Base-by-base conservation (phyloP, 2,888 invertebrate species). In the Cybosia mesomella region DNA sequence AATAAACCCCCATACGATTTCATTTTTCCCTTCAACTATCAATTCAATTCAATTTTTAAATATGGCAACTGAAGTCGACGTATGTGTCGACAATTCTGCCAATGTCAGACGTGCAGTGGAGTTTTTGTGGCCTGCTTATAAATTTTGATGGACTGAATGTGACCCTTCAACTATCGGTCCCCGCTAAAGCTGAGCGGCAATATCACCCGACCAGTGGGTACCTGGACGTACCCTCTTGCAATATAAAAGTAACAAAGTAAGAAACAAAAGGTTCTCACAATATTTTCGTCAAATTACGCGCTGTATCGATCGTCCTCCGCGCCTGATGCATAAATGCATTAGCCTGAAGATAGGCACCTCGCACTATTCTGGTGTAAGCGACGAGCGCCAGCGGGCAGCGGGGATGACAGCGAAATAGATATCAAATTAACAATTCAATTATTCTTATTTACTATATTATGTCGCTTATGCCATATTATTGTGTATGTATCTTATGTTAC, bases 261-360 rank as follows among this genome's bases (percentile, higher is more conserved):
- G 82, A 85, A 85, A 85, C 80, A 85, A 84, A 86, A 83, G 83
- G 82, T 80, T 85, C 85, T 84, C 81, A 84, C 85, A 86, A 88
- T 91, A 89, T 90, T 89, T 88, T 81, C 85, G 90, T 86, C 88
- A 90, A 92, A 92, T 92, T 91, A 91, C 92, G 88, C 88, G 86
- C 80, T 79, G 89, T 88, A 92, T 93, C 93, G 94, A 94, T 91
- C 92, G 85, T 71, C 73, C 73, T 84, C 79, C 79, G 86, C 80
- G 89, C 84, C 92, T 94, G 90, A 87, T 94, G 94, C 93, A 94
- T 94, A 92, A 94, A 94, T 94, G 94, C 94, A 94, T 94, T 94
- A 94, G 93, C 76, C 91, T 91, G 92, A 92, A 93, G 94, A 91
- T 92, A 93, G 92, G 91, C 92, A 91, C 92, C 92, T 91, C 90